Percentiles rank a stretch among this genome's conserved stretches.
phyloP scores from a whole-genome alignment of 2,113 vertebrate genomes.

The Archilochus colubris region DNA sequence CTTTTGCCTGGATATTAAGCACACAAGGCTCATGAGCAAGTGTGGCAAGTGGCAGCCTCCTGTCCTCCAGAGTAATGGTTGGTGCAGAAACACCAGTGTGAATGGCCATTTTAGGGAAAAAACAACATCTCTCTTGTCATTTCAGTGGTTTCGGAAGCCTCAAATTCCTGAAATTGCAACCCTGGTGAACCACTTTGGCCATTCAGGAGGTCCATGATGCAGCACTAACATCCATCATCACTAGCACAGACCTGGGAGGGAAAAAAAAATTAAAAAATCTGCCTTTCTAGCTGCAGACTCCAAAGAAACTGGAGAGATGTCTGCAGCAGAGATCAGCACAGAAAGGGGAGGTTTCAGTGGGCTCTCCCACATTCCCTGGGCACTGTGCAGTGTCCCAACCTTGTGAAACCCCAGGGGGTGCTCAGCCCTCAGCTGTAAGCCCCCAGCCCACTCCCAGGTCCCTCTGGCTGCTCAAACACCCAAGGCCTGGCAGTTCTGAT shows the following conservation, averaged over 20 bases:
- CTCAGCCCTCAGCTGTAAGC: background rate
- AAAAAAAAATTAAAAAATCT: background rate
- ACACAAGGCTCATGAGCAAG: accelerated
- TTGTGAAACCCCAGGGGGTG: background rate
- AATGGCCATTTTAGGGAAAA: background rate
- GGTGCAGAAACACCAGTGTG: background rate
- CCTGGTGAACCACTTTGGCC: background rate
- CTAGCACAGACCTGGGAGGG: background rate
- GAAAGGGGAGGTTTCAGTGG: accelerated
- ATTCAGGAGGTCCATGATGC: accelerated
- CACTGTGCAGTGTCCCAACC: background rate
- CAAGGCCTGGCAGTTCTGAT: background rate
- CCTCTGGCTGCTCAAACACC: background rate
- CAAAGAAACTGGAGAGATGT: background rate
- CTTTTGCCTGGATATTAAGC: background rate
- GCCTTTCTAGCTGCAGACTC: background rate
- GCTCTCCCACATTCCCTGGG: background rate
- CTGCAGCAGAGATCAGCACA: background rate
- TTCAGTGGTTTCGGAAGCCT: background rate
- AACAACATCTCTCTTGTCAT: background rate
- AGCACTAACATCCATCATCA: accelerated
- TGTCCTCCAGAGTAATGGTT: accelerated
- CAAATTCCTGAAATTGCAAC: background rate
- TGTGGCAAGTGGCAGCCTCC: background rate
- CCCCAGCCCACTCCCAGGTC: background rate